Conservation (phyloP, 1,140 invertebrate species). For the Solenopsis fugax region DNA sequence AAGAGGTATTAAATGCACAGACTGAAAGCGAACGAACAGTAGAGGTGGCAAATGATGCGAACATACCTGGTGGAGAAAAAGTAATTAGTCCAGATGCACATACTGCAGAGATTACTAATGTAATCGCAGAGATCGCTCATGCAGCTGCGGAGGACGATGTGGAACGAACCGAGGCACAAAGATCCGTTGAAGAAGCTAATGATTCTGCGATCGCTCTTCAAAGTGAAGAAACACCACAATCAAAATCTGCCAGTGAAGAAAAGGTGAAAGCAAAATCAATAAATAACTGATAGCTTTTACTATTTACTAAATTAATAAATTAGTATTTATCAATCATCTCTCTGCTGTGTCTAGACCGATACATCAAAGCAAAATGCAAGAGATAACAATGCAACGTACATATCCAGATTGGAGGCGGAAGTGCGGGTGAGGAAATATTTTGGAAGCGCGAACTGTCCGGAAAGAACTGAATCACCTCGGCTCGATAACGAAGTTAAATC, state of each 20-base stretch:
- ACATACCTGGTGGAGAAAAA: background rate
- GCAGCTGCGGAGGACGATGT: background rate
- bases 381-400: background rate
- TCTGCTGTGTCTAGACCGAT: background rate
- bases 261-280: background rate
- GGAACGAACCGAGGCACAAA: background rate
- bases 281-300: slow-evolving; percentile 10
- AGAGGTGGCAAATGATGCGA: background rate
- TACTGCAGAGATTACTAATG: background rate
- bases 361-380: background rate
- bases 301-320: slow-evolving; percentile 6
- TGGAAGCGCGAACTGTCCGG: background rate
- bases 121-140: background rate
- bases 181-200: background rate
- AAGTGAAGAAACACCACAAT: background rate
- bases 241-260: background rate
- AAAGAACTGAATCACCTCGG: slow-evolving; percentile 20
- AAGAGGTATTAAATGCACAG: background rate
- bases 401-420: slow-evolving; percentile 49
- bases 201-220: background rate
- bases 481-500: slow-evolving; percentile 26
- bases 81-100: background rate
- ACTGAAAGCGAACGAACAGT: background rate
- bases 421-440: slow-evolving; percentile 35
- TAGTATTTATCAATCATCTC: background rate